Base-by-base conservation (phyloP, 2,797 vertebrate genomes). In the Novumbra hubbsi region DNA sequence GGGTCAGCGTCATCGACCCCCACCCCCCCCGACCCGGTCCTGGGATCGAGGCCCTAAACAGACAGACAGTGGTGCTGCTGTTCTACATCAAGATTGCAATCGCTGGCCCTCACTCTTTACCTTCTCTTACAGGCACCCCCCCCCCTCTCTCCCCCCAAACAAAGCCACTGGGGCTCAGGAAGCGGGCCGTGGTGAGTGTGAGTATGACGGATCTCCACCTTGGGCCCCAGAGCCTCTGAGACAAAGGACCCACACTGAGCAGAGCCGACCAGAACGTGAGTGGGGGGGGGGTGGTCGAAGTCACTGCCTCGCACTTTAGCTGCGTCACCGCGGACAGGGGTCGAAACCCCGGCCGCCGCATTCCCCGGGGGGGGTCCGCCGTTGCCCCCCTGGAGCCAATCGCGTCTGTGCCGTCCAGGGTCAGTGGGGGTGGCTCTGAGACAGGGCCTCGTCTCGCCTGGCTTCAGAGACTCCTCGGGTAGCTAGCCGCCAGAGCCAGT, bases 111-210 rank as follows among this genome's bases (percentile, higher is more conserved):
- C n/a, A 24, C 55, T 8, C 55, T 21, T n/a, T 6, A 21, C n/a
- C n/a, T 21, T 24, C 55, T 66, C 75, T 70, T 24, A 60, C 21
- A 41, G 21, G 19, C 16, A 63, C 72, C 45, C 30, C 38, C 70
- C 63, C 30, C 48, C 12, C 55, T 9, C 19, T 49, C 12, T 1
- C 50, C 19, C 16, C 16, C 21, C 52, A 24, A n/a, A 4, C 21
- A 57, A 24, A 57, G 55, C 55, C 55, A 24, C 5, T 24, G 55
- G 55, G 55, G 21, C 55, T 57, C 55, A 57, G 55, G 55, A 57
- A 24, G 55, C 21, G 55, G 55, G 55, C n/a, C 55, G 11, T 24
- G 55, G 55, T 57, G 55, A 21, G 55, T 57, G 55, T 57, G 55
- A 24, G 24, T 57, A 21, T 12, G 55, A 5, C 55, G 17, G 3